Evolutionary conservation across 2,797 vertebrate species (phyloP).

Genomic region (Gymnoscopelus microlampas): DNA sequence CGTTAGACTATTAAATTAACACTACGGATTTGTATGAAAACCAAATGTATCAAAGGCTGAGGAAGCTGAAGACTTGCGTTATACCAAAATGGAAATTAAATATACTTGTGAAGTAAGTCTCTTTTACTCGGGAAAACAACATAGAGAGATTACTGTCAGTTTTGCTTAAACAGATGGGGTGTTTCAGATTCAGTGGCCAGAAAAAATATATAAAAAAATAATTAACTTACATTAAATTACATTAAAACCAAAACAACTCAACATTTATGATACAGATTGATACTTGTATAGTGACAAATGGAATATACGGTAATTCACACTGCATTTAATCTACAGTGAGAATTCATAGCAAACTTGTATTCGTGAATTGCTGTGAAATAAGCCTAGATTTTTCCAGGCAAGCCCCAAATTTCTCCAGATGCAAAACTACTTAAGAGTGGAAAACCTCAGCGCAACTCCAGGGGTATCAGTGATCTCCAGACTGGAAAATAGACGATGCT

Average conservation of each 20-base stretch:
- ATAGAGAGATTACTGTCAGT: neutral
- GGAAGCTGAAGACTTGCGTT: neutral
- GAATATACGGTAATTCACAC: conserved; percentile 1
- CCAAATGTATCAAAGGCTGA: neutral
- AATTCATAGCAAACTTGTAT: conserved; percentile 21
- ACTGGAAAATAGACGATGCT: conserved; percentile 47
- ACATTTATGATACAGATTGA: neutral
- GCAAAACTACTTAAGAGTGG: conserved; percentile 58
- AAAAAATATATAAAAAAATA: neutral
- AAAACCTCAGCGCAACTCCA: conserved; percentile 50
- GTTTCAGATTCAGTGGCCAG: neutral
- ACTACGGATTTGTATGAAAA: neutral
- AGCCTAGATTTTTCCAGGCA: conserved; percentile 29
- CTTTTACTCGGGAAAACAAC: no score
- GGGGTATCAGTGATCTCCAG: conserved; percentile 31
- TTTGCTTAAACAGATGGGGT: neutral
- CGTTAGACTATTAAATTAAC: no score
- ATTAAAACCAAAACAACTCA: neutral
- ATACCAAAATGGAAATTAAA: neutral
- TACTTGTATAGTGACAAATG: conserved; percentile 5
- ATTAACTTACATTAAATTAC: no score
- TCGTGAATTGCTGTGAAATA: conserved; percentile 42
- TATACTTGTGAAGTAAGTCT: neutral
- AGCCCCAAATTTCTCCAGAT: conserved; percentile 51
- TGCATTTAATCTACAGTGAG: conserved; percentile 12